phyloP scores from a whole-genome alignment of 2,888 invertebrate species.

The Habrosyne pyritoides region DNA sequence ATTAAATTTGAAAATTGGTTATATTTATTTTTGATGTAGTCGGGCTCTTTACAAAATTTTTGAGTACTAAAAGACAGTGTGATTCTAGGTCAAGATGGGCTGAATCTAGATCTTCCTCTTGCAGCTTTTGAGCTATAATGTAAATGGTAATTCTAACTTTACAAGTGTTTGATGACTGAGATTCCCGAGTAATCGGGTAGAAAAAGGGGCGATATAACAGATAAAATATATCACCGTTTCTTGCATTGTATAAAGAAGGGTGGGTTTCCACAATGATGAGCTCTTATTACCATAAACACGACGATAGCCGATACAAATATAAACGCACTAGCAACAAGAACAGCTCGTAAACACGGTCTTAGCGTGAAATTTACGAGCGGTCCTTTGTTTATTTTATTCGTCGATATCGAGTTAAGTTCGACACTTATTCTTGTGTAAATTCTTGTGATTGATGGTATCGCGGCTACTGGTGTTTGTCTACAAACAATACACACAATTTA shows the following conservation, averaged over 20 bases:
- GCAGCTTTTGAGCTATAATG: too few species aligned
- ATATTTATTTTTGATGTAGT: too few species aligned
- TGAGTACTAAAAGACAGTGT: too few species aligned
- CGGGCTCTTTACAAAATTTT: too few species aligned
- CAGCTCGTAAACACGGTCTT: conserved; percentile 42
- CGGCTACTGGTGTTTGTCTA: conserved; percentile 3
- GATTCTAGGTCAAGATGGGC: too few species aligned
- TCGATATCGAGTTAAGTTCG: conserved; percentile 22
- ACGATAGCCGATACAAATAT: conserved; percentile 38
- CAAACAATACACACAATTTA: not conserved
- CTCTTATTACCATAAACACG: conserved; percentile 43
- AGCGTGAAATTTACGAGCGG: conserved; percentile 47
- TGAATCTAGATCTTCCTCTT: too few species aligned
- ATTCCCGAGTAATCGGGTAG: not conserved
- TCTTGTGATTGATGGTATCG: conserved; percentile 29
- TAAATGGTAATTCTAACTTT: too few species aligned
- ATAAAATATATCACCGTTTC: not conserved
- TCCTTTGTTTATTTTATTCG: conserved; percentile 47
- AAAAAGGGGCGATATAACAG: not conserved
- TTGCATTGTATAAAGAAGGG: not conserved
- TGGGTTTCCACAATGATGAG: conserved; percentile 4
- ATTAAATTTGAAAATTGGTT: too few species aligned
- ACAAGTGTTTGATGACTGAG: not conserved
- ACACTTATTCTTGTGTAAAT: conserved; percentile 28
- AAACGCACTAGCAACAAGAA: conserved; percentile 28